phyloP scores from a whole-genome alignment of 2,797 vertebrate genomes.

The Pristis pectinata region DNA sequence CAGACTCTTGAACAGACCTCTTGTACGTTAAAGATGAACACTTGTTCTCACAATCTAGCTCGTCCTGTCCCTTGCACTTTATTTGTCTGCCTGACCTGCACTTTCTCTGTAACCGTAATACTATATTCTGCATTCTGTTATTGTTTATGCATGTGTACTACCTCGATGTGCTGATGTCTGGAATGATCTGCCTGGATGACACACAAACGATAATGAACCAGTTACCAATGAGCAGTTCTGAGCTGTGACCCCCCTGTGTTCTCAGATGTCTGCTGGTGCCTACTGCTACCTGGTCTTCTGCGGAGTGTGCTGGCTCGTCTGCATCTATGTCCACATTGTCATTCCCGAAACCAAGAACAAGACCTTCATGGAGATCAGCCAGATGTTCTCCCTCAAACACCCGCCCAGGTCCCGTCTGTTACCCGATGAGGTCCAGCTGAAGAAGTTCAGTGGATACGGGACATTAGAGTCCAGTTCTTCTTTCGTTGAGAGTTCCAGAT shows the following conservation, averaged over 20 bases:
- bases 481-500: slow-evolving; percentile 38
- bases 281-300: slow-evolving; percentile 83
- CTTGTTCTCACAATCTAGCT: too few relatives aligned
- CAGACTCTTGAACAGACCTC: too few relatives aligned
- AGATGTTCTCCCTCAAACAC: slow-evolving; percentile 55
- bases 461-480: slow-evolving; percentile 59
- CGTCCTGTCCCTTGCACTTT: too few relatives aligned
- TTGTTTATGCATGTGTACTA: neutral
- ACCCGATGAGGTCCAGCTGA: slow-evolving; percentile 52
- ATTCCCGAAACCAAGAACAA: slow-evolving; percentile 85
- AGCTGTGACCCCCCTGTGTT: neutral
- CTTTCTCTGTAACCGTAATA: too few relatives aligned
- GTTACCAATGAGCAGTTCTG: too few relatives aligned
- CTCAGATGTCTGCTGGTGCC: slow-evolving; percentile 66
- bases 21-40: too few relatives aligned
- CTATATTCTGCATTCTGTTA: too few relatives aligned
- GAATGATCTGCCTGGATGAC: too few relatives aligned
- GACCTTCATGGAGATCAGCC: slow-evolving; percentile 83
- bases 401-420: too few relatives aligned
- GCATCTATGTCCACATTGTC: slow-evolving; percentile 65
- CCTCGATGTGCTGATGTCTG: neutral
- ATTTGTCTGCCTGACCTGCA: too few relatives aligned
- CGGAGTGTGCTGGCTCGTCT: slow-evolving; percentile 63
- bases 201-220: too few relatives aligned
- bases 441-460: slow-evolving; percentile 64